Conservation (phyloP, 2,888 invertebrate species). For the Neoascia interrupta region DNA sequence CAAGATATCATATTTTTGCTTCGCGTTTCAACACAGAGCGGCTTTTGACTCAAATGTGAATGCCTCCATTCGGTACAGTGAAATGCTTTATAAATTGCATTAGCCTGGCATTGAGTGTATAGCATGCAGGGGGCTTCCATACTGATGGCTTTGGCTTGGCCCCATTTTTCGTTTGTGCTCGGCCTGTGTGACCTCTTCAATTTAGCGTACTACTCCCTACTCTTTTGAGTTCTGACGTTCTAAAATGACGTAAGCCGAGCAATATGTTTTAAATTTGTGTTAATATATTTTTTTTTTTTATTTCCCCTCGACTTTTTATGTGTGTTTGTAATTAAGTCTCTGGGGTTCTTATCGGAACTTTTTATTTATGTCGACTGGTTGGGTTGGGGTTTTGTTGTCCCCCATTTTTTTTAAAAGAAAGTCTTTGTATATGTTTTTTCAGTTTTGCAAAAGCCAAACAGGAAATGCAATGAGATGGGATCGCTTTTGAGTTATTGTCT, state of each 20-base stretch:
- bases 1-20: too few species aligned
- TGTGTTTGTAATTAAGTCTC: slow-evolving; percentile 27
- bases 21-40: slow-evolving; percentile 23
- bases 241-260: slow-evolving; percentile 52
- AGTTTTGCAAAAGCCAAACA: slow-evolving; percentile 23
- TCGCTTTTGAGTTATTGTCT: too few species aligned
- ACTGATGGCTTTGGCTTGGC: slow-evolving; percentile 40
- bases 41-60: too few species aligned
- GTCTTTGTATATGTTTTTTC: slow-evolving; percentile 28
- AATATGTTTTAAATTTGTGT: slow-evolving; percentile 59
- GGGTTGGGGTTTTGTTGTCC: background rate
- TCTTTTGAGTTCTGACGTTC: slow-evolving; percentile 20
- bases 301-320: slow-evolving; percentile 1
- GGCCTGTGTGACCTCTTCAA: slow-evolving; percentile 65
- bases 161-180: slow-evolving; percentile 50
- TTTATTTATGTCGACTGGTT: slow-evolving; percentile 33
- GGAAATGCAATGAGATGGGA: slow-evolving; percentile 51
- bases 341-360: slow-evolving; percentile 48
- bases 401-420: slow-evolving; percentile 24
- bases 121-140: slow-evolving; percentile 41
- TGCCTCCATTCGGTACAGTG: too few species aligned
- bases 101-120: slow-evolving; percentile 51
- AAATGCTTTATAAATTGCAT: slow-evolving; percentile 62
- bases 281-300: slow-evolving; percentile 27
- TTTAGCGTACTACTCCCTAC: slow-evolving; percentile 56